Base-by-base conservation (phyloP, 2,888 invertebrate genomes). In the Spodoptera picta region DNA sequence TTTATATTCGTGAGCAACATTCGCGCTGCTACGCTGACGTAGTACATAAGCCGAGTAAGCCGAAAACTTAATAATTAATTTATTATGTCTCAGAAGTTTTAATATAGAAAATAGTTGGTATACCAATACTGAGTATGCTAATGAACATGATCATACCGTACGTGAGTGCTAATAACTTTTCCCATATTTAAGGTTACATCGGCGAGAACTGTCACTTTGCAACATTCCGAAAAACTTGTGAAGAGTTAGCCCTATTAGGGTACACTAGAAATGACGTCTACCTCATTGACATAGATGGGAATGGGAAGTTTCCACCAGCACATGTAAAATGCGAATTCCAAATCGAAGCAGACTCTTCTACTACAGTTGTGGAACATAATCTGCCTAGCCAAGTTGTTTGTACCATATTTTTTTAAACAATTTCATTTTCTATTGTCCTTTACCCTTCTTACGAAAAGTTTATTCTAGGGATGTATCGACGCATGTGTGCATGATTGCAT, bases 121-220 rank as follows among this genome's bases (percentile, higher is more conserved):
- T 4, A 5, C 31, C 4, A 31, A 6, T 6, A 4, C 6, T 6
- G 6, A 31, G 31, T 31, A 31, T 6, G 3, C 4, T 31, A 31
- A 31, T 31, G 31, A 31, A 31, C 31, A 31, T 31, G 5, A 31
- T 6, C 31, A 7, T 36, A 36, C 36, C 6, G 5, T 24, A 24
- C 23, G 4, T 24, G n/a, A 48, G n/a, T 12, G n/a, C 1, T 36
- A 36, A 36, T 36, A 36, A 36, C 36, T 36, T 4, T 27, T n/a
- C 12, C n/a, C n/a, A 12, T 19, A 0, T 65, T 82, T 10, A 68
- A 94, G 95, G 98, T 0, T 99, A 99, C 84, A 97, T 97, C 50
- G 99, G 99, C 10, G 97, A 98, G 84, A 98, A 98, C 84, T 99
- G 99, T 82, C 99, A 99, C 87, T 99, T 99, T 81, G 98, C 99